phyloP scores from a whole-genome alignment of 2,113 vertebrate species.

The Trogon surrucura region DNA sequence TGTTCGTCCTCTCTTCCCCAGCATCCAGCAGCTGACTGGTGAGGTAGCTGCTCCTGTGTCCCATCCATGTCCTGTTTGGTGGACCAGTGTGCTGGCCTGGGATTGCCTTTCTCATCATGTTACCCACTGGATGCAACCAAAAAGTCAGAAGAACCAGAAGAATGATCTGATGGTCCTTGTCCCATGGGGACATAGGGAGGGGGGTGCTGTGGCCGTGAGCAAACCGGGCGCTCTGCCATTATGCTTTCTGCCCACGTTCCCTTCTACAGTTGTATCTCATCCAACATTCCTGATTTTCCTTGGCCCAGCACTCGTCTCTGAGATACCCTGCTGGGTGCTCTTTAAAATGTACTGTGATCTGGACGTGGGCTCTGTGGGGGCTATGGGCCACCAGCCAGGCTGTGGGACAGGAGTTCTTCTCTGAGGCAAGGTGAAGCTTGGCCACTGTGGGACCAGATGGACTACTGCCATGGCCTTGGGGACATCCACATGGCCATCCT shows the following conservation, averaged over 20 bases:
- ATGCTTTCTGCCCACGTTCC: background rate
- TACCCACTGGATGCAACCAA: background rate
- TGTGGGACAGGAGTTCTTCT: background rate
- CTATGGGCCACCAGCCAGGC: background rate
- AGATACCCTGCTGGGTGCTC: background rate
- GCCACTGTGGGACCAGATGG: fast-evolving
- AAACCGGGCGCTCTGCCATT: background rate
- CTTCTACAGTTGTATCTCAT: background rate
- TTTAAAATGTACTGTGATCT: background rate
- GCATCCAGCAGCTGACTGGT: background rate
- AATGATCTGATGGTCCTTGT: background rate
- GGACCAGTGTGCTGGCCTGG: background rate
- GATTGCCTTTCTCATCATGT: background rate
- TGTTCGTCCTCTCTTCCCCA: background rate
- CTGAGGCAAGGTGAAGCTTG: fast-evolving
- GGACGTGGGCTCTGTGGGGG: background rate
- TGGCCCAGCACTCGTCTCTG: background rate
- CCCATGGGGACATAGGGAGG: fast-evolving
- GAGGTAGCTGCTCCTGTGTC: background rate
- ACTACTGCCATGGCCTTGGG: background rate
- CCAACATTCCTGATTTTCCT: constrained; percentile 36
- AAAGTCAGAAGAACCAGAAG: background rate
- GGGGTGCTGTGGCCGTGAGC: fast-evolving
- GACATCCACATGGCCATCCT: fast-evolving
- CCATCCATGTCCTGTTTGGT: background rate